Evolutionary conservation across 2,797 vertebrate genomes (phyloP).

Genomic region (Pogonophryne albipinna): DNA sequence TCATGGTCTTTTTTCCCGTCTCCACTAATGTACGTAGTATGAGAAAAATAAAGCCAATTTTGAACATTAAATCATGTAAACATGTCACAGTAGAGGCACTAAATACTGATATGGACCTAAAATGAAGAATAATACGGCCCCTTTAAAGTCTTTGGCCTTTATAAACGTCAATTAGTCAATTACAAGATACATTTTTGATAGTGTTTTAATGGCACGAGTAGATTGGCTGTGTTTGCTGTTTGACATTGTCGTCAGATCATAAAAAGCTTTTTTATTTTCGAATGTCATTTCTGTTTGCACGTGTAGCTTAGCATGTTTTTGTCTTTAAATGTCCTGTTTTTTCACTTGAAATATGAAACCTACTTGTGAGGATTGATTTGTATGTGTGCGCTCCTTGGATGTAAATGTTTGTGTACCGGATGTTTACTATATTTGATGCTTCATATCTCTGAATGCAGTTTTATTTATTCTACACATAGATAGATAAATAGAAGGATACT

Average conservation of each 20-base stretch:
- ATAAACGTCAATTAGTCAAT: background rate
- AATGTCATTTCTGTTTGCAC: no score
- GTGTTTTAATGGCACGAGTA: background rate
- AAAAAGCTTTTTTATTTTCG: no score
- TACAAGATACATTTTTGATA: background rate
- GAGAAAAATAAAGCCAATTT: no score
- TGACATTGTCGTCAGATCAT: background rate
- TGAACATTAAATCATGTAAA: no score
- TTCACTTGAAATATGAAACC: no score
- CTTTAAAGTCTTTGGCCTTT: background rate
- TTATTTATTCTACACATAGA: background rate
- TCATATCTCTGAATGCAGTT: background rate
- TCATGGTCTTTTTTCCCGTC: background rate
- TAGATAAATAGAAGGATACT: no score
- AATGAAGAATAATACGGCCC: no score
- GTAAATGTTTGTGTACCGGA: background rate
- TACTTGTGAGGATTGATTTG: background rate
- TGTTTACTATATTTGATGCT: background rate
- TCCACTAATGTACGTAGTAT: background rate
- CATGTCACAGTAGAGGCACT: no score
- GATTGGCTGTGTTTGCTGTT: constrained; percentile 3
- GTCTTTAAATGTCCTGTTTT: no score
- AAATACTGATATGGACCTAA: no score
- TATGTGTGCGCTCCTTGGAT: background rate
- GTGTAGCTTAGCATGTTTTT: no score